phyloP scores from a whole-genome alignment of 2,797 vertebrate genomes.

The Vultur gryphus region DNA sequence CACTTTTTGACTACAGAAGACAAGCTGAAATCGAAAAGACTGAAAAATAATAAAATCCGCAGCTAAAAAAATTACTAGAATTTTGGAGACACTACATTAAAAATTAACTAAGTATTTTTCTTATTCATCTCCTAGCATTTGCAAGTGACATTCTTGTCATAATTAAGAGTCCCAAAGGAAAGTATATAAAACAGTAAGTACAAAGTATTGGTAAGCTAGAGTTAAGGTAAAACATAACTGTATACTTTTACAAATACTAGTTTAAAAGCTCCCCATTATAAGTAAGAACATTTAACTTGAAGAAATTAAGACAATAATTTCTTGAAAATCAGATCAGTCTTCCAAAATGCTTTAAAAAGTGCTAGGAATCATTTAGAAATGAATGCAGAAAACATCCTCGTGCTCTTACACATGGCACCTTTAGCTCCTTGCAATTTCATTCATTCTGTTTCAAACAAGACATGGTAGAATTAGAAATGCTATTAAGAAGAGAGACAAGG shows the following conservation, averaged over 20 bases:
- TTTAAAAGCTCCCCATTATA: neutral
- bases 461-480: neutral
- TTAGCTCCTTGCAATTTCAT: neutral
- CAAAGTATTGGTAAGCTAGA: neutral
- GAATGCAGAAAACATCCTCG: neutral
- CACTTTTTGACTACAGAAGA: neutral
- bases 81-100: neutral
- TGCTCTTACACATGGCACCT: neutral
- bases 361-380: neutral
- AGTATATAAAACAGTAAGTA: neutral
- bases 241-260: neutral
- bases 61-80: neutral
- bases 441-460: neutral
- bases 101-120: neutral
- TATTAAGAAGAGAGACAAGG: neutral
- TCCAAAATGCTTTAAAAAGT: neutral
- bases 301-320: neutral
- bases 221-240: neutral
- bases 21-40: neutral
- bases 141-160: neutral
- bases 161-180: neutral
- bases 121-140: neutral
- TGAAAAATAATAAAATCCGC: neutral
- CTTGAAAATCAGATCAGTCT: neutral
- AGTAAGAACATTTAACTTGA: neutral